phyloP scores from a whole-genome alignment of 1,140 invertebrate species.

The Lordiphosa stackelbergi region DNA sequence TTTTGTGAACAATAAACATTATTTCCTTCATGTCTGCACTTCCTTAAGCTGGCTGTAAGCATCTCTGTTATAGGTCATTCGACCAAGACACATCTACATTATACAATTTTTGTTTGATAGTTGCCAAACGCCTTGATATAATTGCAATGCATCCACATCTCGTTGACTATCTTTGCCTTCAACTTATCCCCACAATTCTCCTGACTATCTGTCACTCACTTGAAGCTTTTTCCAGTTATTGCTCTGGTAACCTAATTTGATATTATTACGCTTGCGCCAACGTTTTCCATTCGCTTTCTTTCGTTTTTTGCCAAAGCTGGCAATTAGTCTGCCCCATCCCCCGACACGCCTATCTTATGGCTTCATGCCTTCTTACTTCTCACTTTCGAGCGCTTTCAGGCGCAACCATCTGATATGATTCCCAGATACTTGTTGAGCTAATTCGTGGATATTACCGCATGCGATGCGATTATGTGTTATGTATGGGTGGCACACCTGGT shows the following conservation, averaged over 20 bases:
- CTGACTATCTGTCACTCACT: slow-evolving; percentile 28
- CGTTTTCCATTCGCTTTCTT: slow-evolving; percentile 36
- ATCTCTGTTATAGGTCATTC: too few relatives aligned
- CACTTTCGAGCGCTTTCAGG: slow-evolving; percentile 26
- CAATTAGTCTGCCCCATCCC: slow-evolving; percentile 8
- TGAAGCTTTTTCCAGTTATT: slow-evolving; percentile 6
- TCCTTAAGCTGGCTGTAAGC: too few relatives aligned
- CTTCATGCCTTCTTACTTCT: slow-evolving; percentile 32
- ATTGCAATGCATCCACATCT: too few relatives aligned
- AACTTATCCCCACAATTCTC: slow-evolving; percentile 9
- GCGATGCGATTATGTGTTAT: slow-evolving; percentile 53
- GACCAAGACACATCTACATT: too few relatives aligned
- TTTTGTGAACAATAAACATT: too few relatives aligned
- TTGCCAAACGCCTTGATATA: too few relatives aligned
- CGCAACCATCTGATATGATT: slow-evolving; percentile 62
- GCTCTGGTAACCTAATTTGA: slow-evolving; percentile 38
- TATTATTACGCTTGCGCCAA: slow-evolving; percentile 26
- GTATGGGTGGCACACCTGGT: slow-evolving; percentile 38
- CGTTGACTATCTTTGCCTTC: neutral
- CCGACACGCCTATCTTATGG: slow-evolving; percentile 6
- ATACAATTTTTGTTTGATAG: too few relatives aligned
- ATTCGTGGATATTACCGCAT: slow-evolving; percentile 57
- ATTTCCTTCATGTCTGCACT: too few relatives aligned
- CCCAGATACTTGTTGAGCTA: slow-evolving; percentile 44
- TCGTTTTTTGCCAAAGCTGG: slow-evolving; percentile 3